Percentiles rank a stretch among this genome's conserved stretches.
Evolutionary conservation across 2,888 invertebrate species (phyloP).

Genomic region (Esperia sulphurella): DNA sequence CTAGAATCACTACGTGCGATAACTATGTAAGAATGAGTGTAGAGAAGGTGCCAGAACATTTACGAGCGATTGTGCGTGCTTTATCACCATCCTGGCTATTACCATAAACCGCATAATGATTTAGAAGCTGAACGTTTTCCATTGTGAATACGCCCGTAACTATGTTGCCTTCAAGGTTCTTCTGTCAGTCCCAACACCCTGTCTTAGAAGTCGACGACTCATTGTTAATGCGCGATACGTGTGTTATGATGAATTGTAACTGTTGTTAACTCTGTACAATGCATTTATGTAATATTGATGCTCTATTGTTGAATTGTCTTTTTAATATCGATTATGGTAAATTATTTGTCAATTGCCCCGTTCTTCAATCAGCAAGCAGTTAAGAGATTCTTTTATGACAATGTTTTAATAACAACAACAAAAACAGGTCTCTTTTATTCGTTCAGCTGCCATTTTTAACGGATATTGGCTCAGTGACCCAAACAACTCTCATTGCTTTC

Average conservation of each 20-base stretch:
- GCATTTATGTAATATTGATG: neutral
- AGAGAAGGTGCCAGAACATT: conserved; percentile 40
- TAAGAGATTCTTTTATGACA: no score
- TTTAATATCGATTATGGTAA: no score
- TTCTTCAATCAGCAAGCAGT: neutral
- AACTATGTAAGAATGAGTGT: conserved; percentile 31
- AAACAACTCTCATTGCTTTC: no score
- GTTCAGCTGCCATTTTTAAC: no score
- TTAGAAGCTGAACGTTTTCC: conserved; percentile 40
- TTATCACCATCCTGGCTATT: conserved; percentile 53
- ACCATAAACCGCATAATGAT: conserved; percentile 51
- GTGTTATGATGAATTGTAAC: neutral
- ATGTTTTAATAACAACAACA: no score
- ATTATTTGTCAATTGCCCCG: neutral
- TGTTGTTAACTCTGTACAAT: neutral
- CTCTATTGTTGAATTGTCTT: no score
- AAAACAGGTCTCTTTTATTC: no score
- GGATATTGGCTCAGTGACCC: no score
- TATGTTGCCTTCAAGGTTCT: conserved; percentile 32
- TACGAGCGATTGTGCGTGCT: conserved; percentile 60
- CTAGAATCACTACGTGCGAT: conserved; percentile 35
- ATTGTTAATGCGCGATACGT: conserved; percentile 1
- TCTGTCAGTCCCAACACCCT: conserved; percentile 19
- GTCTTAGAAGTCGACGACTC: conserved; percentile 2
- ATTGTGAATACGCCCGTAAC: conserved; percentile 26